Evolutionary conservation across 2,113 vertebrate species (phyloP).

Genomic region (Saiga tatarica): DNA sequence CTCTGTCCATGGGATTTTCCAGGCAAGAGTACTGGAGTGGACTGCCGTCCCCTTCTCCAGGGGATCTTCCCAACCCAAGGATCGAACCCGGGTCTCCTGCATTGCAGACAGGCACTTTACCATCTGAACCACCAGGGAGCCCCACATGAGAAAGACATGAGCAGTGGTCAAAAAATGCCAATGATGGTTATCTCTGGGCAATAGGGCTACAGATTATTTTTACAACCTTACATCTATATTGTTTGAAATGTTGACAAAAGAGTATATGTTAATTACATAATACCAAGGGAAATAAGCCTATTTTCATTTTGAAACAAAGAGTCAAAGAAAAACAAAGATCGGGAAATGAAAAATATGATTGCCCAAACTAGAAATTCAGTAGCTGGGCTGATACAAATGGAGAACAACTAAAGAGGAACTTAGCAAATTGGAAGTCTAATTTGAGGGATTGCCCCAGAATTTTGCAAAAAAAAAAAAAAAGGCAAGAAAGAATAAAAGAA

Average conservation of each 20-base stretch:
- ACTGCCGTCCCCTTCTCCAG: too few species aligned
- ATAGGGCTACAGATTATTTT: neutral
- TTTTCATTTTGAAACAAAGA: neutral
- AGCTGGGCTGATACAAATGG: neutral
- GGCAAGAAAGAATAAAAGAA: neutral
- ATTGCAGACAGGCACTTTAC: too few species aligned
- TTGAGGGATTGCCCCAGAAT: neutral
- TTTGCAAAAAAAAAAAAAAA: neutral
- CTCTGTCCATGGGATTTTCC: too few species aligned
- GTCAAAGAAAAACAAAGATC: neutral
- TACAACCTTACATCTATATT: neutral
- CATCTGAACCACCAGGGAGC: too few species aligned
- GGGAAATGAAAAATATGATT: neutral
- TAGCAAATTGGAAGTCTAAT: neutral
- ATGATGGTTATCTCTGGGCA: neutral
- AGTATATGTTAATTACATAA: neutral
- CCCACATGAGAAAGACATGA: neutral
- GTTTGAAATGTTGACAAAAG: neutral
- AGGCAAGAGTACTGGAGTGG: too few species aligned
- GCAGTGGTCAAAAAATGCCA: neutral
- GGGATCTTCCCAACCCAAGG: too few species aligned
- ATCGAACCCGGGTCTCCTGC: too few species aligned
- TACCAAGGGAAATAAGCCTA: neutral
- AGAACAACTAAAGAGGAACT: neutral
- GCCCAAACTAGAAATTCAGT: neutral